phyloP scores from a whole-genome alignment of 2,113 vertebrate species.

The Rhinoderma darwinii region DNA sequence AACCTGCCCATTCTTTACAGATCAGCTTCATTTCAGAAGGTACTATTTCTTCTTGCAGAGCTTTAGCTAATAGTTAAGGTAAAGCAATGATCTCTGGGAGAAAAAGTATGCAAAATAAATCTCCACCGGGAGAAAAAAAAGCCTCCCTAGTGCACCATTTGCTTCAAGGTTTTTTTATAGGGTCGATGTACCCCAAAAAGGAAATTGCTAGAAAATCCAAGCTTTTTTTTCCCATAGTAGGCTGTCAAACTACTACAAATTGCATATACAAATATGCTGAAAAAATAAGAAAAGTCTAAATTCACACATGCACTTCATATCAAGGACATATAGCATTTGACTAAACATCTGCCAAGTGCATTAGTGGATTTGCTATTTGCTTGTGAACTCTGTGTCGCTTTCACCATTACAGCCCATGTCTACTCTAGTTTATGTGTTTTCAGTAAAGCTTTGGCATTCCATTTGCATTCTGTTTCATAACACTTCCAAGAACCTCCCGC shows the following conservation, averaged over 20 bases:
- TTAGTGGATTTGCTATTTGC: neutral
- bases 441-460: slow-evolving; percentile 13
- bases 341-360: neutral
- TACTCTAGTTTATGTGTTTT: slow-evolving; percentile 4
- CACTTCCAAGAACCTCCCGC: slow-evolving; percentile 46
- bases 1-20: too few species aligned
- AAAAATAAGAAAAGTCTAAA: neutral
- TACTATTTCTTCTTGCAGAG: too few species aligned
- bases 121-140: too few species aligned
- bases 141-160: too few species aligned
- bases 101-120: too few species aligned
- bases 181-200: too few species aligned
- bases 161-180: too few species aligned
- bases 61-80: too few species aligned
- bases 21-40: too few species aligned
- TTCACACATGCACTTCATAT: neutral
- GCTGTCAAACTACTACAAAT: neutral
- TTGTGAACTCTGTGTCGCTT: neutral
- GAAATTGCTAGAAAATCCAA: too few species aligned
- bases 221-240: neutral
- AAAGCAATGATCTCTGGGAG: too few species aligned
- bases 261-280: neutral
- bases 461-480: slow-evolving; percentile 40
- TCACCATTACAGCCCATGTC: neutral
- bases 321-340: neutral